A percentile compares a stretch with the other conserved stretches of the same genome.
Evolutionary conservation across 2,113 vertebrate species (phyloP).

Genomic region (Eulemur macaco): DNA sequence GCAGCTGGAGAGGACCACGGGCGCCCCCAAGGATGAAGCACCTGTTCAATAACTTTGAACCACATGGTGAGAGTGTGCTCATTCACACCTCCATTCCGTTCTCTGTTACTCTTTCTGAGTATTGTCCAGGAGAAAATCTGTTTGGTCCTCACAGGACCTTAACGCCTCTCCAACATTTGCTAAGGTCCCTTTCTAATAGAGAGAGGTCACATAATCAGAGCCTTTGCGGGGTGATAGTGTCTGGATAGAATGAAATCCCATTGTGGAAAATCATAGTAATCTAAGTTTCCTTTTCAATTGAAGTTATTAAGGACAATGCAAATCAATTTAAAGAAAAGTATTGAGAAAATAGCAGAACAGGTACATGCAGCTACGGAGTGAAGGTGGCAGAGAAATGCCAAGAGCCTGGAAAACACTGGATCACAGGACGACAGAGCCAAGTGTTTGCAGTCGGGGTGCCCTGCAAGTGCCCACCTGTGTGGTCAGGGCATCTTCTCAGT

Average conservation of each 20-base stretch:
- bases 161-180: background rate
- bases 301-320: background rate
- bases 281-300: background rate
- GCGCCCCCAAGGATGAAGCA: background rate
- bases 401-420: background rate
- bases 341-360: background rate
- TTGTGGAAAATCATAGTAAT: background rate
- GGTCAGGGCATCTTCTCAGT: background rate
- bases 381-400: background rate
- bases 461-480: background rate
- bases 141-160: background rate
- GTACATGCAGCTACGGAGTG: rapidly evolving
- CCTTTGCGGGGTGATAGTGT: background rate
- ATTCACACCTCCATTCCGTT: background rate
- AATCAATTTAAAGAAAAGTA: background rate
- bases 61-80: background rate
- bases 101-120: background rate
- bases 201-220: background rate
- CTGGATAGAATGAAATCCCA: background rate
- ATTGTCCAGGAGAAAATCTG: background rate
- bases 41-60: background rate
- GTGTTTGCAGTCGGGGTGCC: background rate
- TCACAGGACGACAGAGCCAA: too few species aligned
- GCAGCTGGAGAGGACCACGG: background rate
- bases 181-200: background rate